Evolutionary conservation across 2,888 invertebrate species (phyloP).

Genomic region (Cancer borealis): DNA sequence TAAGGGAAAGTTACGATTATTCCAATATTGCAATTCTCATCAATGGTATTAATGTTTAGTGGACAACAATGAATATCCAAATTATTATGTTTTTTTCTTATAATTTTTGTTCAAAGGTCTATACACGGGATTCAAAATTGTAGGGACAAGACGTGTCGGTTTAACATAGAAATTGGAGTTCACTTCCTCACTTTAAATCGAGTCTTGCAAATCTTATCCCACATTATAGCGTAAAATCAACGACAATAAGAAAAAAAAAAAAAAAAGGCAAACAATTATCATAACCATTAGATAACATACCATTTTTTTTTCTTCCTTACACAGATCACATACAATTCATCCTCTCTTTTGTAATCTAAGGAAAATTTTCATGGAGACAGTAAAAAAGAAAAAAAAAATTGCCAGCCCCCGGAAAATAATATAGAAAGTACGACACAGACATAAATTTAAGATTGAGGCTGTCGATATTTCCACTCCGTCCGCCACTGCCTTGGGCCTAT

Average conservation of each 20-base stretch:
- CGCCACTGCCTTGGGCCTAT: conserved; percentile 51
- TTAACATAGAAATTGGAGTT: neutral
- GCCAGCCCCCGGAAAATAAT: neutral
- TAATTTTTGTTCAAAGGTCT: neutral
- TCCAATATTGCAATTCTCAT: neutral
- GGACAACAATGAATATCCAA: neutral
- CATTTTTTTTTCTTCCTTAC: neutral
- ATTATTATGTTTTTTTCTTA: neutral
- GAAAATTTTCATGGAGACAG: neutral
- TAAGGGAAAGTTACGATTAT: neutral
- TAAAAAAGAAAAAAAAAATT: neutral
- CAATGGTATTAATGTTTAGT: neutral
- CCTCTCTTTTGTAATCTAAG: neutral
- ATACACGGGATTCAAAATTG: neutral
- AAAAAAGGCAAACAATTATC: neutral
- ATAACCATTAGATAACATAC: neutral
- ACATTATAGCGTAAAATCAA: conserved; percentile 7
- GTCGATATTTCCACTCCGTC: conserved; percentile 47
- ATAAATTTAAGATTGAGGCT: conserved; percentile 22
- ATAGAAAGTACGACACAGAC: neutral
- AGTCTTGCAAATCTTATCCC: neutral
- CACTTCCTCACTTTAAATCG: neutral
- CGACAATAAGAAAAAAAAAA: too few relatives aligned
- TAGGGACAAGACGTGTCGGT: neutral
- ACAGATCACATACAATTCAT: neutral